Evolutionary conservation across 2,113 vertebrate species (phyloP).

Genomic region (Syngnathus typhle): DNA sequence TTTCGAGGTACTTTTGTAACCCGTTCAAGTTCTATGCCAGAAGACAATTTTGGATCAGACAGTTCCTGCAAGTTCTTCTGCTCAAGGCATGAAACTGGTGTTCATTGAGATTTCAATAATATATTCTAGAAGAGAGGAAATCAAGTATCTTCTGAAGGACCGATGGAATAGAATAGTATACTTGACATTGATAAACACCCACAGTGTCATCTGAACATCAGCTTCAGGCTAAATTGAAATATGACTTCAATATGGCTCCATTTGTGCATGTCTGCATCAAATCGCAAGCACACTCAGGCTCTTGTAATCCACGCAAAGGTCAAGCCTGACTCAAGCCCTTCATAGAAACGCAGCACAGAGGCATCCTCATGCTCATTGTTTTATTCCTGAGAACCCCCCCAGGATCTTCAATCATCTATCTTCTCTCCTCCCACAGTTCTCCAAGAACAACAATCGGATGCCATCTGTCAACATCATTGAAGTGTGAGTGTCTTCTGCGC

Average conservation of each 20-base stretch:
- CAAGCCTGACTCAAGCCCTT: constrained; percentile 4
- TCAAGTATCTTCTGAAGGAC: neutral
- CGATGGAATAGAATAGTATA: neutral
- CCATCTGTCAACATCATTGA: constrained; percentile 72
- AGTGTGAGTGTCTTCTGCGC: constrained; percentile 59
- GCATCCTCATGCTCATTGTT: constrained; percentile 42
- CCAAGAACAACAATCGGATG: constrained; percentile 66
- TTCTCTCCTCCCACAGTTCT: constrained; percentile 55
- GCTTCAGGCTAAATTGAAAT: constrained; percentile 20
- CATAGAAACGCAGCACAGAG: constrained; percentile 17
- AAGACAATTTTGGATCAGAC: neutral
- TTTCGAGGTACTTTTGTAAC: neutral
- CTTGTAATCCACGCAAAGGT: constrained; percentile 8
- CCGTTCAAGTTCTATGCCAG: neutral
- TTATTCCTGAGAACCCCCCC: constrained; percentile 11
- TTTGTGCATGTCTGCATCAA: constrained; percentile 32
- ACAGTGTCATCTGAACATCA: constrained; percentile 35
- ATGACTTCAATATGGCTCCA: constrained; percentile 18
- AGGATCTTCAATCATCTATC: constrained; percentile 29
- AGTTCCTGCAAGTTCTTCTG: neutral
- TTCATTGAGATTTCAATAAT: too few relatives aligned
- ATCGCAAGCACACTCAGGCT: constrained; percentile 1
- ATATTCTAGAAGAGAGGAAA: neutral
- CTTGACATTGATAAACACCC: constrained; percentile 34
- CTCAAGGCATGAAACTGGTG: neutral